phyloP scores from a whole-genome alignment of 2,797 vertebrate species.

The Acanthopagrus latus region DNA sequence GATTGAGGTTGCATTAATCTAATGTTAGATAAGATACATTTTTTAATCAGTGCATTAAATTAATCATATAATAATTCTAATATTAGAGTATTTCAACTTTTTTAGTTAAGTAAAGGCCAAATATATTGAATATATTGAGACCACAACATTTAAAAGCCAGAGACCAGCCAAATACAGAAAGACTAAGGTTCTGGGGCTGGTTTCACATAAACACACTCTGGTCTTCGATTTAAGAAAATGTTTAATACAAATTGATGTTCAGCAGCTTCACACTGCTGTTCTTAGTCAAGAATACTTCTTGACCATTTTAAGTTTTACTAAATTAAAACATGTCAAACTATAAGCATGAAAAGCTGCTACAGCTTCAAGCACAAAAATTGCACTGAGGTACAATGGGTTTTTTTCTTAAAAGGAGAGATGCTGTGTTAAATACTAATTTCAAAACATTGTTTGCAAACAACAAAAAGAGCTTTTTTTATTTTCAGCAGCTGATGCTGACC shows the following conservation, averaged over 20 bases:
- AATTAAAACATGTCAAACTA: not conserved
- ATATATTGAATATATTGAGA: not conserved
- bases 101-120: not conserved
- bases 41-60: not conserved
- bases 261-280: not conserved
- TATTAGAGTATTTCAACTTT: not conserved
- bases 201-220: not conserved
- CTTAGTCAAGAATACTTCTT: not conserved
- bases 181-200: not conserved
- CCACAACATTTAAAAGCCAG: not conserved
- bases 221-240: not conserved
- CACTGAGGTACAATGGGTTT: not conserved
- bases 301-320: not conserved
- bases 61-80: not conserved
- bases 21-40: not conserved
- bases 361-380: not conserved
- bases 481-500: not conserved
- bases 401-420: not conserved
- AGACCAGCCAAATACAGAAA: not conserved
- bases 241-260: not conserved
- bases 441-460: not conserved
- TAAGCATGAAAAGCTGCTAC: not conserved
- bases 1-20: not conserved
- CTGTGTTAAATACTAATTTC: not conserved
- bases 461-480: too few species aligned